Evolutionary conservation across 92 coral and sea anemone genomes (phyloP), one percentile per base, ranked within the genome.

Genomic region (Scolanthus callimorphus): DNA sequence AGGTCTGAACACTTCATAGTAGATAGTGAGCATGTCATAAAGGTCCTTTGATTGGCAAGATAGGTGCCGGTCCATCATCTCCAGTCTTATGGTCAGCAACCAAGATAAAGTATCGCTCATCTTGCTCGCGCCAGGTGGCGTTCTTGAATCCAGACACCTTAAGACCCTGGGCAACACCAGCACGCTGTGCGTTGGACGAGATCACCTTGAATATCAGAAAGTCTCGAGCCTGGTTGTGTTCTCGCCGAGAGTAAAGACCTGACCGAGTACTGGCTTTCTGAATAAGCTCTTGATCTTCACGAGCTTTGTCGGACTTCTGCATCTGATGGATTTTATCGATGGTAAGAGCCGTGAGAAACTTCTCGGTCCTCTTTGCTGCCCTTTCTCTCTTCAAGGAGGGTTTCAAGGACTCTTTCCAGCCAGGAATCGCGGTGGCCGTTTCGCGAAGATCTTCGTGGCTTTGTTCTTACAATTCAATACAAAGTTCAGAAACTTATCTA

Each of bases 41-140:
- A n/a, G 37, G 31, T 19, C 52, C 43, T 22, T 34, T 51, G 20
- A 25, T 38, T 29, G 22, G 6, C 17, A 65, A n/a, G 1, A 38
- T 17, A 12, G 60, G 28, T 2, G 65, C 52, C 22, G 65, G 51
- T 8, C 65, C 65, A 2, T 59, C 29, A 1, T 24, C 17, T 26
- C 65, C 46, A 1, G 44, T 59, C 34, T 59, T 4, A 54, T 65
- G 71, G 17, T 65, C 51, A 3, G 29, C 25, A 3, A 65, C 71
- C 2, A 52, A 43, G 2, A 65, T 39, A 1, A 65, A 60, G 15
- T 31, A 51, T 0, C 71, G 17, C 21, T 52, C 17, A 11, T 48
- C 57, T 12, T 46, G 31, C 38, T 52, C 34, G 11, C 61, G 4
- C 71, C 71, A 52, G 19, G 24, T 25, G 8, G 62, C 62, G n/a